Base-by-base conservation (phyloP, 2,797 vertebrate genomes). In the Esox lucius region DNA sequence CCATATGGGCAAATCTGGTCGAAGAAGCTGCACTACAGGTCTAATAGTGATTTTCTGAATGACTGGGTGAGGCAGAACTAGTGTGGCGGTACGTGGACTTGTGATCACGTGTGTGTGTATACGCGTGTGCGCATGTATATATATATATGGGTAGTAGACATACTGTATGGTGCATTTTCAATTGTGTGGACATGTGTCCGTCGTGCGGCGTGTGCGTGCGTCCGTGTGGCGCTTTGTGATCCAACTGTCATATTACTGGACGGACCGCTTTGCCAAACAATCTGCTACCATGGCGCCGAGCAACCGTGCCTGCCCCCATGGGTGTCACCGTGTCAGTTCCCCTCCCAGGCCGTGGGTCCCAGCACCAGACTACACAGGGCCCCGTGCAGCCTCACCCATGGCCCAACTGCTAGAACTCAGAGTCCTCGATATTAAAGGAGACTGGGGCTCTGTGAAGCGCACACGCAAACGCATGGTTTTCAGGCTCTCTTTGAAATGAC, bases 181-280 rank as follows among this genome's bases (percentile, higher is more conserved):
- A 39, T 39, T 48, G 26, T 33, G 61, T 31, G 62, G n/a, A 26
- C 35, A 16, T 59, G 48, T 24, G 28, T 26, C 17, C 5, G 2
- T 64, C 1, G 49, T 70, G 69, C 78, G 75, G 13, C 68, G 72
- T 68, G 46, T 46, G 59, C 15, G 22, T 68, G 69, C 35, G 19
- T 53, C 62, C 73, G 17, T 72, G 76, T 68, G 56, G 62, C 42
- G 51, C 42, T 64, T 13, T 31, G 48, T 65, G 71, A 75, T 75
- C 72, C 68, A 75, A 71, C 35, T 70, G 67, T 74, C 67, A 73
- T 80, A 81, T 75, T 76, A n/a, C 72, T 70, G 53, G 49, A 73
- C 81, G 81, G 77, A 78, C 76, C 65, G 76, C 72, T 48, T 67
- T 73, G 56, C 74, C 77, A 82, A 81, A 64, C 80, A 81, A 80